phyloP scores from a whole-genome alignment of 2,888 invertebrate genomes.

The Athalia rosae region DNA sequence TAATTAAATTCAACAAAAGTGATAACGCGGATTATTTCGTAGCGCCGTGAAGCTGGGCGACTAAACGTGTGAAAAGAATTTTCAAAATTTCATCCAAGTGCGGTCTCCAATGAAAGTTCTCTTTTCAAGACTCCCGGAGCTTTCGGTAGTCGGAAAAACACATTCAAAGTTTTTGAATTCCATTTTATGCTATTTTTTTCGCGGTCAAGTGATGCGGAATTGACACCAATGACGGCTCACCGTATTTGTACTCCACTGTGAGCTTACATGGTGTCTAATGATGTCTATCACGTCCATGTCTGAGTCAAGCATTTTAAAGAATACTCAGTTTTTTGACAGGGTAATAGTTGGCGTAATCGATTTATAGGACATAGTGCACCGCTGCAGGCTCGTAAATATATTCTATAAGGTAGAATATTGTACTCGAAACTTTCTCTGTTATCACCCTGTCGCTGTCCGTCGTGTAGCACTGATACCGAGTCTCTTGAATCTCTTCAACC shows the following conservation, averaged over 20 bases:
- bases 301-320: no score
- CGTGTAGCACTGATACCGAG: conserved; percentile 21
- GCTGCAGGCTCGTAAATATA: background rate
- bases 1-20: no score
- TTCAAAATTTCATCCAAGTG: conserved; percentile 27
- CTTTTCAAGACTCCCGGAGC: background rate
- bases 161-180: background rate
- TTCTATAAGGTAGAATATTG: background rate
- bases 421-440: conserved; percentile 16
- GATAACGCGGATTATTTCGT: no score
- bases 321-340: no score
- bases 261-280: no score
- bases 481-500: conserved; percentile 13
- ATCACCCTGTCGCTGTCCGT: conserved; percentile 17
- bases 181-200: conserved; percentile 1
- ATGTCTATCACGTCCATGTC: no score
- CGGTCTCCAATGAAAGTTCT: no score
- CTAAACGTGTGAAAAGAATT: conserved; percentile 1
- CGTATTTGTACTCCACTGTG: background rate
- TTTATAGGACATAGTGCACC: background rate
- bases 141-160: background rate
- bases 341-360: background rate
- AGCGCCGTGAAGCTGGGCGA: background rate
- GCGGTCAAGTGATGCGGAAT: conserved; percentile 23
- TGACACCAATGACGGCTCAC: background rate